A percentile compares a stretch with the other conserved stretches of the same genome.
These are phyloP conservation scores for Otolemur garnettii DNA, from an alignment of 2,113 vertebrate species.

Conservation along the genomic window DNA sequence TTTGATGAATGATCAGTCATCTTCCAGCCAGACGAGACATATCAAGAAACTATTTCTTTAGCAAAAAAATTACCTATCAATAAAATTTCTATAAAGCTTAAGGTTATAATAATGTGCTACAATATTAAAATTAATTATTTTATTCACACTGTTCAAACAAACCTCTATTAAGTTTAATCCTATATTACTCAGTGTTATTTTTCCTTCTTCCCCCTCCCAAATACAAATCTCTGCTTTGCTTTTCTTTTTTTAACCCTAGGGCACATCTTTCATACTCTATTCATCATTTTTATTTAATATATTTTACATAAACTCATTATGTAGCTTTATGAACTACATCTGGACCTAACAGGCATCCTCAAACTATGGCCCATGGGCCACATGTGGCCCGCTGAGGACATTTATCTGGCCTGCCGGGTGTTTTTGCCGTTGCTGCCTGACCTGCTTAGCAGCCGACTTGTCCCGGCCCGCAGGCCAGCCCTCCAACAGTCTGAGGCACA, in stretches of 20 bases:
- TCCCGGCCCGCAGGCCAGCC: too few relatives aligned
- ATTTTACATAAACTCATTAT: background rate
- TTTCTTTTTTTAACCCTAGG: background rate
- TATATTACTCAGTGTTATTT: background rate
- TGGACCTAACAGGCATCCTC: background rate
- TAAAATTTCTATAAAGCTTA: conserved; percentile 17
- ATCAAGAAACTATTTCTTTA: background rate
- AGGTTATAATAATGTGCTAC: conserved; percentile 51
- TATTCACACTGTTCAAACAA: conserved; percentile 42
- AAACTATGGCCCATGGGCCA: too few relatives aligned
- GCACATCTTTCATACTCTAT: background rate
- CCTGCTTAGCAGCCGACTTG: too few relatives aligned
- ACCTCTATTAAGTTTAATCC: conserved; percentile 57
- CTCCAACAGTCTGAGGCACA: too few relatives aligned
- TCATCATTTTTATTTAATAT: background rate
- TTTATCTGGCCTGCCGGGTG: too few relatives aligned
- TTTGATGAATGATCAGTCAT: background rate
- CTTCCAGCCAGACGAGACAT: background rate
- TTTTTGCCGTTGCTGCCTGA: too few relatives aligned
- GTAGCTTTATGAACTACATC: background rate
- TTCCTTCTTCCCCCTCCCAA: background rate
- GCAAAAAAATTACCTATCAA: conserved; percentile 1
- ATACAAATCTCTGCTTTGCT: background rate
- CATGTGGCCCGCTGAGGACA: too few relatives aligned
- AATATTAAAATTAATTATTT: conserved; percentile 52